Evolutionary conservation across 2,113 vertebrate genomes (phyloP), one percentile per base, ranked within the genome.

Genomic region (Cyphomyrus plagiostoma): DNA sequence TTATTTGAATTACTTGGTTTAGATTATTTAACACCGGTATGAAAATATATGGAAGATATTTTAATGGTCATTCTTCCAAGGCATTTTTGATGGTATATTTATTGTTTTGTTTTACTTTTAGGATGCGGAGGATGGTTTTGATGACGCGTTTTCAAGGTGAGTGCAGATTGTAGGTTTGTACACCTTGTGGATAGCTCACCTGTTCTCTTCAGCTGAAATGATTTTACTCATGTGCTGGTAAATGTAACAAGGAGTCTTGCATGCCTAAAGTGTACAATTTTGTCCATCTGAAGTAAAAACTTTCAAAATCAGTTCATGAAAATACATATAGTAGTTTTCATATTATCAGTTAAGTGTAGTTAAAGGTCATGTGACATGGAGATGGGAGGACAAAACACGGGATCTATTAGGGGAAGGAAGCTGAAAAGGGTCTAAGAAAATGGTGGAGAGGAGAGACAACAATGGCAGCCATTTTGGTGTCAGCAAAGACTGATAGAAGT

Each of bases 61-160:
- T 35, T 9, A 62, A 23, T 89, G 66, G 48, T 87, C 90, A 90
- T 86, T 90, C 56, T 89, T 87, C 11, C 49, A 21, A 52, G 3
- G 9, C 90, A 77, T 88, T 88, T 92, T n/a, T 86, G 88, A 85
- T 90, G 5, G 11, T 53, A n/a, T 30, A 17, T 87, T 62, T 26
- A 17, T 30, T n/a, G 19, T 48, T 84, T 88, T 35, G 21, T 88
- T 91, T 91, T 92, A 7, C 91, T 56, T 90, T 91, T 52, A 96
- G 94, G 96, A 97, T 58, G 95, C 94, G 89, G 96, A 96, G 15
- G 96, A 96, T 53, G 94, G 95, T 77, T 90, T 96, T 2, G 94
- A 95, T 58, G 95, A 96, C 42, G 90, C 94, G 0, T 96, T 96
- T 88, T 95, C 96, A 92, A 96, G 96, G 97, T 97, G 90, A 19